phyloP scores from a whole-genome alignment of 1,140 invertebrate species.

The Chelonus insularis region DNA sequence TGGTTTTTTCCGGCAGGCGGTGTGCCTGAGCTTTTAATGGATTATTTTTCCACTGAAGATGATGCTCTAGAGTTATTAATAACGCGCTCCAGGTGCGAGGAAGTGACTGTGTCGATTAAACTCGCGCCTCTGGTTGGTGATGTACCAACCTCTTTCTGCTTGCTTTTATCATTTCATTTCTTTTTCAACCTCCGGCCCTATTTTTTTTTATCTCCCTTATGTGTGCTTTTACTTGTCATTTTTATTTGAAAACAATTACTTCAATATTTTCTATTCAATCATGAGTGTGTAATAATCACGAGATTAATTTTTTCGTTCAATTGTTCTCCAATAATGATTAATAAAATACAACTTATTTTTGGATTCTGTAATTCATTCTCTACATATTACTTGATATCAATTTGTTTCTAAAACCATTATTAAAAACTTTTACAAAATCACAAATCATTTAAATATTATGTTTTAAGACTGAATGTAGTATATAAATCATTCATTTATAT shows the following conservation, averaged over 20 bases:
- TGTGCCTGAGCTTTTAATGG: slow-evolving; percentile 14
- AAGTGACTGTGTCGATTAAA: slow-evolving; percentile 29
- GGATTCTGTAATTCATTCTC: no score
- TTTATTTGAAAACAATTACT: slow-evolving; percentile 16
- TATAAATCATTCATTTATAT: no score
- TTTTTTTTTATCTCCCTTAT: not conserved
- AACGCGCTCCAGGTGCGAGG: slow-evolving; percentile 22
- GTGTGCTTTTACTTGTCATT: not conserved
- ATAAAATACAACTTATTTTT: no score
- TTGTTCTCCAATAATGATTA: no score
- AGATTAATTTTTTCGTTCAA: no score
- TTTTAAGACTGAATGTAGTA: no score
- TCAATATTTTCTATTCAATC: not conserved
- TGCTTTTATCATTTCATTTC: slow-evolving; percentile 12
- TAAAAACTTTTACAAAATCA: no score
- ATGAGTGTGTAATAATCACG: not conserved
- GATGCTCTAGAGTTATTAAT: slow-evolving; percentile 26
- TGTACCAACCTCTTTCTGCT: slow-evolving; percentile 7
- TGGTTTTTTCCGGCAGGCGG: not conserved
- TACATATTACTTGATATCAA: no score
- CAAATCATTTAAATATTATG: no score
- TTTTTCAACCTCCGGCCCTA: not conserved
- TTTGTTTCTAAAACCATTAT: no score
- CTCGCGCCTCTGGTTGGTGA: slow-evolving; percentile 11
- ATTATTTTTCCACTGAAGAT: slow-evolving; percentile 24